phyloP scores from a whole-genome alignment of 1,140 invertebrate genomes.

The Phymastichus coffea region DNA sequence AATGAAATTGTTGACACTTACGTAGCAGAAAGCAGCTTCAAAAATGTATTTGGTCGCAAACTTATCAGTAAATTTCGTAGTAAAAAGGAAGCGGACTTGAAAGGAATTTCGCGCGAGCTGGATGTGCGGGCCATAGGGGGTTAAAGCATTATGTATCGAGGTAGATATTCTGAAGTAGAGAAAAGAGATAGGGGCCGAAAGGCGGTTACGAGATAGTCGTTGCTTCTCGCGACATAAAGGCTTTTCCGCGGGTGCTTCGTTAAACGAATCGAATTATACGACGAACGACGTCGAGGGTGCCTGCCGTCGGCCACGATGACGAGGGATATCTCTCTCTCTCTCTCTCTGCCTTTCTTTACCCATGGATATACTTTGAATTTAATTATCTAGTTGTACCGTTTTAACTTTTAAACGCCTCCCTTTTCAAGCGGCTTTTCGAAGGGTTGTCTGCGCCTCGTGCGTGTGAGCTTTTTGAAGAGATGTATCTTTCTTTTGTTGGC shows the following conservation, averaged over 20 bases:
- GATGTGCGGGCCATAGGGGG: neutral
- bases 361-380: neutral
- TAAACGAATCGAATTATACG: slow-evolving; percentile 43
- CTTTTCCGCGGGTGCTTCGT: too few species aligned
- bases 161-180: too few species aligned
- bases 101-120: neutral
- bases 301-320: slow-evolving; percentile 32
- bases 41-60: too few species aligned
- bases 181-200: neutral
- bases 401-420: neutral
- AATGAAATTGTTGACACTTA: neutral
- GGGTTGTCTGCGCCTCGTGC: too few species aligned
- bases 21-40: neutral
- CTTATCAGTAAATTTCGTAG: too few species aligned
- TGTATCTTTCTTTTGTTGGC: too few species aligned
- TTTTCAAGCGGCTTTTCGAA: too few species aligned
- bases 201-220: slow-evolving; percentile 5
- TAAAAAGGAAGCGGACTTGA: too few species aligned
- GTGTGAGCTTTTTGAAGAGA: too few species aligned
- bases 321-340: too few species aligned
- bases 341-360: slow-evolving; percentile 4
- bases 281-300: slow-evolving; percentile 13
- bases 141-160: slow-evolving; percentile 2
- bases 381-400: slow-evolving; percentile 12
- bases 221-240: slow-evolving; percentile 16